Percentiles rank a stretch among this genome's conserved stretches.
phyloP scores from a whole-genome alignment of 2,797 vertebrate species.

The Limnodromus scolopaceus region DNA sequence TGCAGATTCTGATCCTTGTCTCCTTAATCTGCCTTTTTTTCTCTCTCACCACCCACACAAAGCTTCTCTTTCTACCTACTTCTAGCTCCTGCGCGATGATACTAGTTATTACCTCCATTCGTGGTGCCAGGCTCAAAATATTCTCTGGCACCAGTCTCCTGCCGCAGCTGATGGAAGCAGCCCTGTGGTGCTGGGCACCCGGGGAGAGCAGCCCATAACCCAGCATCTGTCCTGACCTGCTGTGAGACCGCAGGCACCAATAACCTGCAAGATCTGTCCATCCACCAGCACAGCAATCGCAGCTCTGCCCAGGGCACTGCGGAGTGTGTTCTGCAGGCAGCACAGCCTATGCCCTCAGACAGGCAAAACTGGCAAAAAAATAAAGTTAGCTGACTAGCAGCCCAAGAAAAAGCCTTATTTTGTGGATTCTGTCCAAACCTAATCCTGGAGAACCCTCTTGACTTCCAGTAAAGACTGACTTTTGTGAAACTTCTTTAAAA shows the following conservation, averaged over 20 bases:
- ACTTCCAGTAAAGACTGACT: background rate
- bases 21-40: slow-evolving; percentile 39
- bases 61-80: slow-evolving; percentile 29
- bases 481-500: background rate
- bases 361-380: background rate
- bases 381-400: background rate
- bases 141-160: background rate
- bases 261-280: background rate
- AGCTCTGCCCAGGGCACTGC: background rate
- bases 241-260: background rate
- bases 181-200: background rate
- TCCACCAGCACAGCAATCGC: background rate
- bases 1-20: slow-evolving; percentile 60
- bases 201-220: background rate
- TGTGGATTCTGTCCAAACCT: background rate
- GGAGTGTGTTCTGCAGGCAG: background rate
- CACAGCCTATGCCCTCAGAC: background rate
- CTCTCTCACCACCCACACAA: slow-evolving; percentile 52
- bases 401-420: background rate
- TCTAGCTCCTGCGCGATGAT: background rate
- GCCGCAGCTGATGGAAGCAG: background rate
- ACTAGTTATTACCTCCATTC: background rate
- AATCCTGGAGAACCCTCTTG: background rate
- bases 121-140: background rate
- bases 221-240: background rate